Percentiles rank a stretch among this genome's conserved stretches.
Conservation (phyloP, 2,797 vertebrate genomes). For the Mastacembelus armatus region DNA sequence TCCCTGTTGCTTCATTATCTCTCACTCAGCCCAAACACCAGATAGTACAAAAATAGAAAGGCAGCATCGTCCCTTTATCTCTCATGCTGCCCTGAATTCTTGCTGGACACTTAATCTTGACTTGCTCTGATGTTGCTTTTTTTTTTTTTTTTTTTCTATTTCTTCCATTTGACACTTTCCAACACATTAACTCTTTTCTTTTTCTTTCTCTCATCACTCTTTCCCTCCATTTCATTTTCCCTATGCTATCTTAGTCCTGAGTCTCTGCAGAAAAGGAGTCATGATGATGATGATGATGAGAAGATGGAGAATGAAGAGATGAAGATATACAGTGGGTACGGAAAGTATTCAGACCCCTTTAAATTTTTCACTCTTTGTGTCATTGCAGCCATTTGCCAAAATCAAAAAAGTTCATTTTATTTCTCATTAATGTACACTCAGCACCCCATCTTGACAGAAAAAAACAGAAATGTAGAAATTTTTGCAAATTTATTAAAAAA, state of each 20-base stretch:
- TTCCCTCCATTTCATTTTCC: background rate
- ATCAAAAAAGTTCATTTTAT: too few species aligned
- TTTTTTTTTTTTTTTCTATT: slow-evolving; percentile 29
- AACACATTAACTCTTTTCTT: slow-evolving; percentile 3
- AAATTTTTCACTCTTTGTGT: too few species aligned
- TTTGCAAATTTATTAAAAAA: too few species aligned
- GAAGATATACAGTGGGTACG: slow-evolving; percentile 25
- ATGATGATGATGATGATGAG: background rate
- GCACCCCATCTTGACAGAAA: too few species aligned
- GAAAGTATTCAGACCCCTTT: too few species aligned
- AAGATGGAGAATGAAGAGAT: slow-evolving; percentile 3
- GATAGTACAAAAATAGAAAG: slow-evolving; percentile 44
- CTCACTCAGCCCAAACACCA: slow-evolving; percentile 24
- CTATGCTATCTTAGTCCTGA: background rate
- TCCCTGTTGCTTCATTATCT: slow-evolving; percentile 50
- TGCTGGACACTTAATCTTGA: slow-evolving; percentile 36
- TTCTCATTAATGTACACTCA: too few species aligned
- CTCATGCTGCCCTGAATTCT: slow-evolving; percentile 25
- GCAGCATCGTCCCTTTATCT: slow-evolving; percentile 42
- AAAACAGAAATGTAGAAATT: too few species aligned
- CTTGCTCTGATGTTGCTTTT: slow-evolving; percentile 3
- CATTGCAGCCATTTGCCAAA: too few species aligned
- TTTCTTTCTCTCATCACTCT: too few species aligned
- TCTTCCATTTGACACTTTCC: slow-evolving; percentile 26
- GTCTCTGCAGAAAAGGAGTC: slow-evolving; percentile 8